Conservation (phyloP, 1,140 invertebrate genomes). For the Trachelipus rathkii region DNA sequence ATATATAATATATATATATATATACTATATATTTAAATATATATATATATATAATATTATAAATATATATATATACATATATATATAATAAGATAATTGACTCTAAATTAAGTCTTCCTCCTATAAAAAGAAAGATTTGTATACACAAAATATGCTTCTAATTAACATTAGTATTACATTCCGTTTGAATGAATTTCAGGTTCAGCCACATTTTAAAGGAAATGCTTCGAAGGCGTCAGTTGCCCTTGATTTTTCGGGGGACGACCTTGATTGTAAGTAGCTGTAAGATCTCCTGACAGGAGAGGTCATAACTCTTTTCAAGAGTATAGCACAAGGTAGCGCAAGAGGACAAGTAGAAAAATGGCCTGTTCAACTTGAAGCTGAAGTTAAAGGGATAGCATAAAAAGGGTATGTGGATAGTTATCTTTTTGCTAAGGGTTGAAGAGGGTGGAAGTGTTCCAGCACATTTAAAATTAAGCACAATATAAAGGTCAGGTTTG, state of each 20-base stretch:
- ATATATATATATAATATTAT: no score
- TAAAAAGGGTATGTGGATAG: constrained; percentile 63
- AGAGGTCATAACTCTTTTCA: constrained; percentile 72
- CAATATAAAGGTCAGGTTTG: no score
- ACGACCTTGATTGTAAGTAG: constrained; percentile 74
- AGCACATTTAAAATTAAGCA: no score
- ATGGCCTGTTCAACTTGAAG: constrained; percentile 88
- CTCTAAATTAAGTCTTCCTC: no score
- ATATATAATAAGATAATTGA: no score
- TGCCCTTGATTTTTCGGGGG: constrained; percentile 76
- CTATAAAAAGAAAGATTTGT: no score
- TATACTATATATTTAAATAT: no score
- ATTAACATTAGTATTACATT: no score
- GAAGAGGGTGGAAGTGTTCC: no score
- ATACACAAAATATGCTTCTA: no score
- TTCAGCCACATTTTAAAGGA: constrained; percentile 98
- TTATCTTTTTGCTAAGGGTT: background rate
- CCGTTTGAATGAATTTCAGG: constrained; percentile 53
- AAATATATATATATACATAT: no score
- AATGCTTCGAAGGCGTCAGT: constrained; percentile 93
- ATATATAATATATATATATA: no score
- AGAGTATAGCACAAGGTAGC: constrained; percentile 70
- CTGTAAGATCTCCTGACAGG: constrained; percentile 86
- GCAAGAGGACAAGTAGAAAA: constrained; percentile 95
- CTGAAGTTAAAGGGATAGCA: constrained; percentile 83